Evolutionary conservation across 2,113 vertebrate genomes (phyloP), one percentile per base, ranked within the genome.

Genomic region (Trichechus manatus): DNA sequence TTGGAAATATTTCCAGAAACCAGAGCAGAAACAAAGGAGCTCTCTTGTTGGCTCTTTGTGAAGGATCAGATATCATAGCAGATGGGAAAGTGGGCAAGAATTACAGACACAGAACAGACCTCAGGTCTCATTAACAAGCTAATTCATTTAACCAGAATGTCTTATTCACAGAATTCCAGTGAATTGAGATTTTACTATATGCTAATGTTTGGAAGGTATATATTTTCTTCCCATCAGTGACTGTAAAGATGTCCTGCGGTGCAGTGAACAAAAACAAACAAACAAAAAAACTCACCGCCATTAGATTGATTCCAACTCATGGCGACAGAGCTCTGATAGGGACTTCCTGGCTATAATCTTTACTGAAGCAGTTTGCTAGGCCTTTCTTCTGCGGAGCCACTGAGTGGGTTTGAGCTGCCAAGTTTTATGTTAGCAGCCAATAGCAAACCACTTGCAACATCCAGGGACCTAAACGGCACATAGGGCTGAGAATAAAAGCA

Each of bases 61-160:
- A 97, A 90, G 66, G 87, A 74, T 85, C 66, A 88, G 44, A 15
- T 81, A 66, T 94, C 66, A 50, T 1, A 80, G 80, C 64, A 91
- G 93, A 81, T 88, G 70, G 44, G 66, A 92, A 92, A 93, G n/a
- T 66, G 59, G 44, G 10, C 33, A 96, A 87, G 66, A 80, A 81
- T 92, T 75, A 82, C 2, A 89, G 87, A 90, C 31, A 83, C 20
- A 27, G 39, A 92, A 20, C 81, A 92, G 78, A 91, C 25, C 74
- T 44, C 4, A 36, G 78, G 53, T 82, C 77, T 93, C 82, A 85
- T 83, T 88, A 94, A 90, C 59, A 15, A 81, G 84, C 87, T 84
- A 96, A 97, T 96, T 87, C 72, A 97, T 77, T 97, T 93, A 95
- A 90, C 39, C 68, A 86, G 72, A 89, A 95, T 39, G 56, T 42